Percentiles rank a stretch among this genome's conserved stretches.
These are phyloP conservation scores for Scomber japonicus DNA, from an alignment of 2,113 vertebrate species.

Conservation along the genomic window DNA sequence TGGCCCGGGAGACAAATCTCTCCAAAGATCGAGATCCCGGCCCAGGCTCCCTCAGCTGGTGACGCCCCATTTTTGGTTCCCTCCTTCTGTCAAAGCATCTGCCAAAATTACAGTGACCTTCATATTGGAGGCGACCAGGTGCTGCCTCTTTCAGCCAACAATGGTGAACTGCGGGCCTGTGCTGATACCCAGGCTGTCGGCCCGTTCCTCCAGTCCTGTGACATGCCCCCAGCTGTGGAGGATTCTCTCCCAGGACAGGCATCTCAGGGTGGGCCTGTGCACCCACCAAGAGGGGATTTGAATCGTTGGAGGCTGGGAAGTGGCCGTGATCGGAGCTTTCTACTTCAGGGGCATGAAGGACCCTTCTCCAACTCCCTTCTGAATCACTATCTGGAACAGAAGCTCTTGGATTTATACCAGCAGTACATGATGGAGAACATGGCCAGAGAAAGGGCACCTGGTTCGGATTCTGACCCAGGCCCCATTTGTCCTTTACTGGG, in stretches of 20 bases:
- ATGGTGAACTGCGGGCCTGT: conserved; percentile 82
- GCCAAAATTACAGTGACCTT: conserved; percentile 95
- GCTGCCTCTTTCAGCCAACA: conserved; percentile 87
- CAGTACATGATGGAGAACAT: conserved; percentile 94
- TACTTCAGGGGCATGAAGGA: conserved; percentile 87
- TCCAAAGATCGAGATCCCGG: conserved; percentile 76
- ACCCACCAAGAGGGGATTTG: conserved; percentile 80
- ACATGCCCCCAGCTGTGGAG: conserved; percentile 88
- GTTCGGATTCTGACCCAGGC: conserved; percentile 35
- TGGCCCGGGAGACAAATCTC: conserved; percentile 72
- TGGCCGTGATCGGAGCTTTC: conserved; percentile 85
- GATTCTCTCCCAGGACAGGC: conserved; percentile 62
- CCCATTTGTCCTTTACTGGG: conserved; percentile 89
- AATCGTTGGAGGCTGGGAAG: conserved; percentile 89
- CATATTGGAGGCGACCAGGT: conserved; percentile 95
- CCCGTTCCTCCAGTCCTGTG: conserved; percentile 92
- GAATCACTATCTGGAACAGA: conserved; percentile 95
- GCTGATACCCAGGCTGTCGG: conserved; percentile 80
- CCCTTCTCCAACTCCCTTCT: conserved; percentile 94
- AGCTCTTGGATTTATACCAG: conserved; percentile 93
- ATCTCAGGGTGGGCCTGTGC: conserved; percentile 46
- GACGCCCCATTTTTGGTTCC: conserved; percentile 92
- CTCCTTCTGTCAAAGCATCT: conserved; percentile 95
- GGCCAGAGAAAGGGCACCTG: conserved; percentile 63
- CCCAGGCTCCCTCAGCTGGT: conserved; percentile 63